Percentiles rank a stretch among this genome's conserved stretches.
These are phyloP conservation scores for Tetranychus piercei DNA, from an alignment of 2,888 invertebrate genomes.

Conservation along the genomic window DNA sequence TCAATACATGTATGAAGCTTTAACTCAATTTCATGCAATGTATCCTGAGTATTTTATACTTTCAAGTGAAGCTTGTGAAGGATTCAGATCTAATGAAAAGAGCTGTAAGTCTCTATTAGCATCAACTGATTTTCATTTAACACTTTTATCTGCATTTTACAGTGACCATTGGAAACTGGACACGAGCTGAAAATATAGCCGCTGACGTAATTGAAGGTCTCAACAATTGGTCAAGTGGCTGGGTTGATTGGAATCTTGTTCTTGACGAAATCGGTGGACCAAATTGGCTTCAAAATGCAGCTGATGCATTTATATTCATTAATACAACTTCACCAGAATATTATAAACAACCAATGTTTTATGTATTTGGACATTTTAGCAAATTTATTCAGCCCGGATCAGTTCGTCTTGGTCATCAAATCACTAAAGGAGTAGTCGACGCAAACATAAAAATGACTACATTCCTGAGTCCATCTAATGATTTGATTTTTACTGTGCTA, in stretches of 20 bases:
- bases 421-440: too few relatives aligned
- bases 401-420: background rate
- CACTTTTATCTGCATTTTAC: background rate
- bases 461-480: background rate
- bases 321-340: conserved; percentile 34
- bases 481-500: background rate
- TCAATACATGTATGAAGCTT: conserved; percentile 29
- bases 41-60: conserved; percentile 51
- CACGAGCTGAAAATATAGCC: conserved; percentile 47
- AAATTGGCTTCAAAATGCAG: conserved; percentile 39
- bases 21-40: background rate
- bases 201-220: conserved; percentile 32
- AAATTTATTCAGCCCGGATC: conserved; percentile 30
- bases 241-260: conserved; percentile 42
- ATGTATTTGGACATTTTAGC: conserved; percentile 40
- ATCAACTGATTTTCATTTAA: background rate
- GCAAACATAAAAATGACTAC: background rate
- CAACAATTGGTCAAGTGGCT: conserved; percentile 38
- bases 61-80: conserved; percentile 60
- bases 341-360: conserved; percentile 42
- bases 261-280: conserved; percentile 38
- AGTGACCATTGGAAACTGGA: conserved; percentile 44
- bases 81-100: conserved; percentile 29
- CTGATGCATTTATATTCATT: conserved; percentile 40
- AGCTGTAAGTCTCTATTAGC: background rate